Percentiles rank a stretch among this genome's conserved stretches.
These are phyloP conservation scores for Delia radicum DNA, from an alignment of 1,140 invertebrate species.

Conservation along the genomic window DNA sequence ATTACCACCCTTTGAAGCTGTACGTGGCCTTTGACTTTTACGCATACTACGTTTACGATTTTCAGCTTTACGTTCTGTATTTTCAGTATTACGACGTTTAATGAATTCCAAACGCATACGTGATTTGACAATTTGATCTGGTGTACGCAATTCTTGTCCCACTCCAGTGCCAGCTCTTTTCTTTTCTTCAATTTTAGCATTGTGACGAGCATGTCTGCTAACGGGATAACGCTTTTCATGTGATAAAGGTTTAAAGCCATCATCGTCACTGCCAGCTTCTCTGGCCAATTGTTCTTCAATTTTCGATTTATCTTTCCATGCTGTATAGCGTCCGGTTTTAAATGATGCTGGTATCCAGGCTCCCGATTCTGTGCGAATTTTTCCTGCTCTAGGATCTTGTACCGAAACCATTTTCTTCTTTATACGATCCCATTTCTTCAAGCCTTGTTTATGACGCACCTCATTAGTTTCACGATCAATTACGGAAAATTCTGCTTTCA, in stretches of 20 bases:
- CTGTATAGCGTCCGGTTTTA: slow-evolving; percentile 84
- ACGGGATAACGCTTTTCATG: slow-evolving; percentile 56
- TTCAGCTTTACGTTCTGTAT: slow-evolving; percentile 37
- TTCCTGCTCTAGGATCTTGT: slow-evolving; percentile 68
- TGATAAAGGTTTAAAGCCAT: slow-evolving; percentile 44
- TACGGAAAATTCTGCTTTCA: slow-evolving; percentile 75
- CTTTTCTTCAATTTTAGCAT: slow-evolving; percentile 62
- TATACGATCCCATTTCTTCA: slow-evolving; percentile 85
- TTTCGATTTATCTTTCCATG: slow-evolving; percentile 86
- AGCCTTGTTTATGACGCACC: slow-evolving; percentile 61
- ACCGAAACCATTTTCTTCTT: slow-evolving; percentile 87
- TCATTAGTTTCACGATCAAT: slow-evolving; percentile 73
- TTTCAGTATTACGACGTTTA: slow-evolving; percentile 44
- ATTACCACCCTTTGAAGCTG: neutral
- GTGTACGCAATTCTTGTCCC: slow-evolving; percentile 64
- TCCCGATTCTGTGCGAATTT: slow-evolving; percentile 94
- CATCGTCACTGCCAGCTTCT: slow-evolving; percentile 63
- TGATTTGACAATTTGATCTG: slow-evolving; percentile 71
- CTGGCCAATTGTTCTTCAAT: slow-evolving; percentile 62
- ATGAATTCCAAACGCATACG: slow-evolving; percentile 56
- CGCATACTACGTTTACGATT: slow-evolving; percentile 53
- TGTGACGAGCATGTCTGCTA: slow-evolving; percentile 64
- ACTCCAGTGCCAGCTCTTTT: slow-evolving; percentile 41
- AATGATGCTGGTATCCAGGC: slow-evolving; percentile 91
- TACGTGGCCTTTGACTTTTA: slow-evolving; percentile 39